phyloP scores from a whole-genome alignment of 2,797 vertebrate species.

The Trachurus trachurus region DNA sequence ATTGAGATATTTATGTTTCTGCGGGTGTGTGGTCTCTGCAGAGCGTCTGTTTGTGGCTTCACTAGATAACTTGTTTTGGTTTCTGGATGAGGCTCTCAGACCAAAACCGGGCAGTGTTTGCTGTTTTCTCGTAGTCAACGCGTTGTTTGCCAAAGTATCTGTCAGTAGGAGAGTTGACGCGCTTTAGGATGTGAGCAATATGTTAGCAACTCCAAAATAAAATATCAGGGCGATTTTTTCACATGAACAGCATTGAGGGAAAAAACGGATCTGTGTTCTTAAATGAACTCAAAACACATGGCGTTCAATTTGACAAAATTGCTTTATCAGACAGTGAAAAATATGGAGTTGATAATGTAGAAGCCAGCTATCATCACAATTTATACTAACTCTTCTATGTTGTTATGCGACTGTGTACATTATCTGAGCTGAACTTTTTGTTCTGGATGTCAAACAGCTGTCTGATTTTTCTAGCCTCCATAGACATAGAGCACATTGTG shows the following conservation, averaged over 20 bases:
- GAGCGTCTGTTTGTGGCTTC: slow-evolving; percentile 62
- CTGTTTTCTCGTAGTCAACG: slow-evolving; percentile 38
- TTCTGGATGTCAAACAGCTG: slow-evolving; percentile 49
- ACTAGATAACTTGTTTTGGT: slow-evolving; percentile 63
- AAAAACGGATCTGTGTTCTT: neutral
- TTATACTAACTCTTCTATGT: slow-evolving; percentile 4
- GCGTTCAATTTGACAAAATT: slow-evolving; percentile 3
- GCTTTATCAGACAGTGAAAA: neutral
- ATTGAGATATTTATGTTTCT: slow-evolving; percentile 65
- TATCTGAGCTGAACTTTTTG: slow-evolving; percentile 37
- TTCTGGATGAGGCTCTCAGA: slow-evolving; percentile 48
- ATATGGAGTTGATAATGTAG: slow-evolving; percentile 9
- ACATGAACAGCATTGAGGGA: neutral
- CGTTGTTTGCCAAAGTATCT: slow-evolving; percentile 47
- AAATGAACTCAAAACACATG: neutral
- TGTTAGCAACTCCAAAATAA: slow-evolving; percentile 6
- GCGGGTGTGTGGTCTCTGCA: slow-evolving; percentile 64
- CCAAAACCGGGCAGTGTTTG: slow-evolving; percentile 16
- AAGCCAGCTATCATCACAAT: neutral
- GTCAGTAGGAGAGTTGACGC: slow-evolving; percentile 39
- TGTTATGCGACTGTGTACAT: slow-evolving; percentile 56
- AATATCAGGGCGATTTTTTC: slow-evolving; percentile 3
- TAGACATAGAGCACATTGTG: neutral
- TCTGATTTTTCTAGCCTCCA: slow-evolving; percentile 4
- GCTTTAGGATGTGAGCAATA: slow-evolving; percentile 18